Percentiles rank a stretch among this genome's conserved stretches.
Evolutionary conservation across 2,113 vertebrate species (phyloP).

Genomic region (Anarhynchus alexandrinus): DNA sequence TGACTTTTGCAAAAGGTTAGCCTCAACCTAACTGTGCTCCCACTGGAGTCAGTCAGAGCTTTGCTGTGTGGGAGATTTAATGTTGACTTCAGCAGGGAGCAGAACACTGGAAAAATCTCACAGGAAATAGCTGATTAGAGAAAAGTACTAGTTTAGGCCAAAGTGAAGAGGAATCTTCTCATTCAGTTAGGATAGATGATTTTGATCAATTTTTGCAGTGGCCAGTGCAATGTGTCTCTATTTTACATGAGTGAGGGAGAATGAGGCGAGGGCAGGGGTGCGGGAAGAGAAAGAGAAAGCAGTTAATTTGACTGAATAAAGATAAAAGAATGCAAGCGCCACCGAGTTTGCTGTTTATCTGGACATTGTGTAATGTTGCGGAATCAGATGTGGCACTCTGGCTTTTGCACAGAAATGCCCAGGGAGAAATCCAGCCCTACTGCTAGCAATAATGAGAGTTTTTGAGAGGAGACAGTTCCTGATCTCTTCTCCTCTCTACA

Average conservation of each 20-base stretch:
- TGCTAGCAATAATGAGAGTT: neutral
- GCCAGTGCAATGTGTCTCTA: constrained; percentile 29
- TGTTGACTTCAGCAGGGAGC: constrained; percentile 22
- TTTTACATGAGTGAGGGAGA: constrained; percentile 61
- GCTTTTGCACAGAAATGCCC: constrained; percentile 45
- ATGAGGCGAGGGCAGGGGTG: neutral
- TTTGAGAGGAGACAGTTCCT: neutral
- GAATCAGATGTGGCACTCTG: constrained; percentile 43
- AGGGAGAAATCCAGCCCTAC: neutral
- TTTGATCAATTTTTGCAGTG: constrained; percentile 66
- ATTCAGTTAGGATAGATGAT: constrained; percentile 62
- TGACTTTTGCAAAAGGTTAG: neutral
- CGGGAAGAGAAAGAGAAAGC: constrained; percentile 42
- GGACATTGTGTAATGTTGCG: constrained; percentile 57
- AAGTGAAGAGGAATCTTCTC: constrained; percentile 68
- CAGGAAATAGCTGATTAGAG: constrained; percentile 63
- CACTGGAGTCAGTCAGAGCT: neutral
- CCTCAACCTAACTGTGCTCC: neutral
- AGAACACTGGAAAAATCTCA: constrained; percentile 55
- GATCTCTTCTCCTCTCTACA: neutral
- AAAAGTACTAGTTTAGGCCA: constrained; percentile 33
- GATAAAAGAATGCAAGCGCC: constrained; percentile 57
- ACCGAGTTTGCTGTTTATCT: constrained; percentile 53
- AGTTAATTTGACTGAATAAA: constrained; percentile 76
- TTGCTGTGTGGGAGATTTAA: neutral